Evolutionary conservation across 2,888 invertebrate genomes (phyloP), one percentile per base, ranked within the genome.

Genomic region (Lasius fuliginosus): DNA sequence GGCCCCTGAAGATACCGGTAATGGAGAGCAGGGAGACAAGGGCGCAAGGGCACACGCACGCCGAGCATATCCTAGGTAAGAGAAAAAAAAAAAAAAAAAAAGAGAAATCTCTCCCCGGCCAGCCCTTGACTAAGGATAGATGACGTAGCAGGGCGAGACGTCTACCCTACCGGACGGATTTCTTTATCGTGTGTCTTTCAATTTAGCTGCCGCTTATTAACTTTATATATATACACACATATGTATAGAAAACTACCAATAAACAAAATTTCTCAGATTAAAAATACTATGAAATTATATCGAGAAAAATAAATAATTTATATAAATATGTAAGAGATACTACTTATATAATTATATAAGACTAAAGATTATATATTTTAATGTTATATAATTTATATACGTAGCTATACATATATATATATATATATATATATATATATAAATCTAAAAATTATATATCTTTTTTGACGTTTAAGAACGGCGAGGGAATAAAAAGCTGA

Each of bases 1-100:
- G 91, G 96, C 97, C 92, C 92, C 94, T 94, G 88, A 92, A 97
- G 97, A 93, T 97, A 75, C 97, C 98, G 88, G 97, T 97, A 68
- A 95, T 97, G 90, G 97, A 98, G 94, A 98, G 98, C 89, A 96
- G 98, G 84, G 98, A 97, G 94, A 97, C 97, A 82, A 96, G 95
- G 90, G 95, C 95, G 85, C 95, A 95, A 91, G 94, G 95, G 85
- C 94, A 94, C 89, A 94, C 98, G 89, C 96, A 97, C 85, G 97
- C 97, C 3, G 97, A 97, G 94, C 95, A 97, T 87, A 97, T 97
- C 89, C 97, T 97, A 94, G 97, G 98, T 95, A 93, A 92, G 87
- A 85, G 60, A 42, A 8, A 3, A 30, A 18, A 62, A 62, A 8
- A 3, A 30, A 18, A 62, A 62, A 81, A 71, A 71, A 36, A 73